Base-by-base conservation (phyloP, 2,797 vertebrate species). In the Chloroceryle inda region DNA sequence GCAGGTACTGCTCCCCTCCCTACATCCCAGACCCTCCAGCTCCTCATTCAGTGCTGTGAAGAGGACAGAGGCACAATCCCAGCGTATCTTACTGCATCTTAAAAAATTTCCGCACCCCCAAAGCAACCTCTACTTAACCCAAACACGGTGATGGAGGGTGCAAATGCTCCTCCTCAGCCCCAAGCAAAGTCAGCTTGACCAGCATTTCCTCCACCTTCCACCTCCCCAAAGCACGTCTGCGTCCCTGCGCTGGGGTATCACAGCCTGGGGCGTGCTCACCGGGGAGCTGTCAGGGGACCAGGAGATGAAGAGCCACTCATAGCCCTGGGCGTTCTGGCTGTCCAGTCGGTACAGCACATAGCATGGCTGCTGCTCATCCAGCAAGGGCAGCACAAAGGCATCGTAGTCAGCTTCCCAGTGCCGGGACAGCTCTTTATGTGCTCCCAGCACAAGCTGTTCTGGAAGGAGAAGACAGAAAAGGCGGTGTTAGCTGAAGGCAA, bases 251-350 rank as follows among this genome's bases (percentile, higher is more conserved):
- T 3, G 50, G n/a, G 15, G 13, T 15, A 50, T 15, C 81, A 4
- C 69, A 10, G 77, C 9, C 62, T 0, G 2, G 21, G 4, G 1
- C 0, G 2, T 26, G 94, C 99, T 96, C 98, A 99, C 99, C 71
- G 99, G 99, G 83, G 99, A 99, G 88, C 99, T 99, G 96, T 99
- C 99, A 29, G 99, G 99, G 55, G 99, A 99, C 99, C 99, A 99
- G 89, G 99, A 99, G 38, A 99, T 98, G 98, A 99, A 99, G 94
- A 99, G 98, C 99, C 99, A 99, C 97, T 99, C 99, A 1, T 98
- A 99, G 89, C 99, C 99, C 97, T 99, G 99, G 64, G 99, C 99
- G 12, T 99, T 99, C 97, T 98, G 98, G 69, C 99, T 98, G 98
- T 99, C 99, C 67, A 99, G 98, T 33, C 99, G 99, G 97, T 99